Conservation (phyloP, 1,140 invertebrate species). For the Ceratina japonica region DNA sequence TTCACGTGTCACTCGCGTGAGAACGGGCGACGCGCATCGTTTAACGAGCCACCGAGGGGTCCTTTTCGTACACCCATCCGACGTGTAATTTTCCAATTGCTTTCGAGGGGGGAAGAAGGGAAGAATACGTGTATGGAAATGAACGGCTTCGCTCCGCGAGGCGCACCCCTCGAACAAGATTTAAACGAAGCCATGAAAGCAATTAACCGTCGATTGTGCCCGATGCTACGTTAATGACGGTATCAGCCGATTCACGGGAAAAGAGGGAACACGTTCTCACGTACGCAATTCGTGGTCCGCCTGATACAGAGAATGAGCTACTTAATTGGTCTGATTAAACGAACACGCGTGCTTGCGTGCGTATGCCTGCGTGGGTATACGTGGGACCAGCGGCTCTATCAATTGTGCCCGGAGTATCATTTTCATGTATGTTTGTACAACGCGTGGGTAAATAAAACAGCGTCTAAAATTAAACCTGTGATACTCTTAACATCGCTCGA, state of each 20-base stretch:
- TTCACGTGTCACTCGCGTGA: not conserved
- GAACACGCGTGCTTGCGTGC: too few species aligned
- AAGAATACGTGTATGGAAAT: constrained; percentile 3
- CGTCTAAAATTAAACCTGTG: not conserved
- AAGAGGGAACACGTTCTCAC: too few species aligned
- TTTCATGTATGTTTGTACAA: too few species aligned
- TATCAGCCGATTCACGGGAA: too few species aligned
- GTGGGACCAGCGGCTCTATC: not conserved
- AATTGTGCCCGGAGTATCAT: too few species aligned
- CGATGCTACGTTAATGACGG: too few species aligned
- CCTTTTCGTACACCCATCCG: not conserved
- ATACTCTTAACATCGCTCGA: not conserved
- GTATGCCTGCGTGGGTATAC: not conserved
- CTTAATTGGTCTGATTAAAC: not conserved
- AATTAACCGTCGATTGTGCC: constrained; percentile 31
- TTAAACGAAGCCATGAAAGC: constrained; percentile 59
- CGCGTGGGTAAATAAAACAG: not conserved
- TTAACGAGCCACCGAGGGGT: not conserved
- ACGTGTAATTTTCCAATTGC: constrained; percentile 27
- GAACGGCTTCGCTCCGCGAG: constrained; percentile 39
- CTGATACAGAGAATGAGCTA: not conserved
- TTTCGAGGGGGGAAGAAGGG: constrained; percentile 19
- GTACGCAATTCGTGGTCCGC: too few species aligned
- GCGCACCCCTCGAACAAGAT: constrained; percentile 29
- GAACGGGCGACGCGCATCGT: not conserved